These are phyloP conservation scores for Podarcis raffonei DNA, from an alignment of 2,113 vertebrate genomes.

Conservation along the genomic window DNA sequence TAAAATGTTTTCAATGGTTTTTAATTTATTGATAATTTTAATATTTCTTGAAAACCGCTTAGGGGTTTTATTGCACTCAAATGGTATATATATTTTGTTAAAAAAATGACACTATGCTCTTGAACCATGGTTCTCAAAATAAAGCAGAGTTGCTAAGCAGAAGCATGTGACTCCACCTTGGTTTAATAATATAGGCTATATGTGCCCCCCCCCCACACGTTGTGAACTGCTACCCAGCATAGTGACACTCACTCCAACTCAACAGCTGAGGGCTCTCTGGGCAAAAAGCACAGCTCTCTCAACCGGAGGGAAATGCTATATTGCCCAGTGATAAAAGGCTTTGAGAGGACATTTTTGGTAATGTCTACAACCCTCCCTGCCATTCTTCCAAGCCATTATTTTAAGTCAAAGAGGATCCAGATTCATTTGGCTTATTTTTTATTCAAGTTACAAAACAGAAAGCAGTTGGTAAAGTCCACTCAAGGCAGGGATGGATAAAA, in stretches of 20 bases:
- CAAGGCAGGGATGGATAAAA: conserved; percentile 46
- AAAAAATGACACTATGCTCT: no score
- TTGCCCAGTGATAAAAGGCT: not conserved
- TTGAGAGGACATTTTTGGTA: not conserved
- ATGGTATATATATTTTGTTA: no score
- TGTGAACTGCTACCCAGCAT: not conserved
- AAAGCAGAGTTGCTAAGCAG: not conserved
- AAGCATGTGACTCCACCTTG: not conserved
- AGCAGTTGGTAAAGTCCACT: conserved; percentile 55
- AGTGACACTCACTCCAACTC: no score
- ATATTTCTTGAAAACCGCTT: no score
- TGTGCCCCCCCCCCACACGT: no score
- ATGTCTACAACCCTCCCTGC: not conserved
- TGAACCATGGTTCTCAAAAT: not conserved
- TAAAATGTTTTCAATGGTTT: no score
- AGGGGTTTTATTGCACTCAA: no score
- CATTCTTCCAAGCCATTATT: not conserved
- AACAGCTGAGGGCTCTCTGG: not conserved
- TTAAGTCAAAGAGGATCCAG: not conserved
- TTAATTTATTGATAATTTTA: no score
- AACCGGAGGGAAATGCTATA: not conserved
- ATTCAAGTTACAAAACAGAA: conserved; percentile 51
- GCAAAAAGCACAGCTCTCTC: not conserved
- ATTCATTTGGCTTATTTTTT: conserved; percentile 59
- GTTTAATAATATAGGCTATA: not conserved